Evolutionary conservation across 2,888 invertebrate species (phyloP).

Genomic region (Apamea epomidion): DNA sequence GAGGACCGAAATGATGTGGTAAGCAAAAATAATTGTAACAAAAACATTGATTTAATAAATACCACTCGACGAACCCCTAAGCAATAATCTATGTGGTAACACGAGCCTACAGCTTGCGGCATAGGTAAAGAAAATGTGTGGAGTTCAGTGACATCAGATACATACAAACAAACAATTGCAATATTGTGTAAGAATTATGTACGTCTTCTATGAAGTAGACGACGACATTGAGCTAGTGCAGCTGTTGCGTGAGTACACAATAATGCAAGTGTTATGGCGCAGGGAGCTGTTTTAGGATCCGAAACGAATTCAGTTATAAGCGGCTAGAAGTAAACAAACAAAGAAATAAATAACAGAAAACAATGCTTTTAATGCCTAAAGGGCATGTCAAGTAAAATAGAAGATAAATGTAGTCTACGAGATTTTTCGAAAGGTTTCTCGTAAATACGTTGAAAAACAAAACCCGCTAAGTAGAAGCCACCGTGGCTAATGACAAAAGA

Average conservation of each 20-base stretch:
- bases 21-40: not conserved
- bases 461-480: not conserved
- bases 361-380: not conserved
- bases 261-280: not conserved
- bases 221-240: slow-evolving; percentile 20
- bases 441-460: not conserved
- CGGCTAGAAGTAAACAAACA: not conserved
- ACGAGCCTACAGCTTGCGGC: not conserved
- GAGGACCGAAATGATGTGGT: not conserved
- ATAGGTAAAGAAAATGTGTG: not conserved
- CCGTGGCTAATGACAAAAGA: not conserved
- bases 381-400: not conserved
- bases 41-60: not conserved
- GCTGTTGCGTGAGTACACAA: slow-evolving; percentile 8
- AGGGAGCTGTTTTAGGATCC: not conserved
- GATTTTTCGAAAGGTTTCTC: not conserved
- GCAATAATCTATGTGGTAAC: not conserved
- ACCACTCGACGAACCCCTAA: not conserved
- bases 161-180: slow-evolving; percentile 9
- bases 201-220: slow-evolving; percentile 5
- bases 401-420: not conserved
- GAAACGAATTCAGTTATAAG: not conserved
- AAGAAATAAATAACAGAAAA: not conserved
- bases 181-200: slow-evolving; percentile 7
- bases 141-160: slow-evolving; percentile 12